phyloP scores from a whole-genome alignment of 2,797 vertebrate genomes.

The Glyptemys insculpta region DNA sequence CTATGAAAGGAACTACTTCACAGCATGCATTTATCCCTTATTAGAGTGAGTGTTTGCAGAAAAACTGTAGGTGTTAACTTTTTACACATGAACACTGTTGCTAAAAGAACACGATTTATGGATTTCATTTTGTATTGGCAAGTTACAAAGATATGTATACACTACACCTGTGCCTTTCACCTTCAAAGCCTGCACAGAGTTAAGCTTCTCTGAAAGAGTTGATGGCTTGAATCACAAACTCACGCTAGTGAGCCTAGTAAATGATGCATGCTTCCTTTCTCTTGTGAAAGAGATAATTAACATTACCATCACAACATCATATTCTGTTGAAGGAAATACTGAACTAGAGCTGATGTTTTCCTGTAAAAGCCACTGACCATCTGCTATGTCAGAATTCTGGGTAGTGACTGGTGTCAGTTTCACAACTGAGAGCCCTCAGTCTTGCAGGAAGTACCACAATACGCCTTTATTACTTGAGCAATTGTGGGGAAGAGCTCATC shows the following conservation, averaged over 20 bases:
- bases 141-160: neutral
- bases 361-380: neutral
- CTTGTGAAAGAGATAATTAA: neutral
- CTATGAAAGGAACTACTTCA: neutral
- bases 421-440: neutral
- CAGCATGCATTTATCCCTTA: neutral
- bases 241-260: neutral
- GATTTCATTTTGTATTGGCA: neutral
- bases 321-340: neutral
- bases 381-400: neutral
- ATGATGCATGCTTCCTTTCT: rapidly evolving
- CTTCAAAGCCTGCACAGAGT: rapidly evolving
- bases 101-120: neutral
- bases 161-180: neutral
- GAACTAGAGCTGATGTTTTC: neutral
- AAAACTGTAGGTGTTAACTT: neutral
- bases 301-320: neutral
- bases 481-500: neutral
- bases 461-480: neutral
- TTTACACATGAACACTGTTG: neutral
- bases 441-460: neutral
- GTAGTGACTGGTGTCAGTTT: neutral
- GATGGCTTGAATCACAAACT: neutral
- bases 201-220: neutral
- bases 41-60: neutral